Conservation (phyloP, 2,797 vertebrate genomes). For the Kryptolebias ocellatus region DNA sequence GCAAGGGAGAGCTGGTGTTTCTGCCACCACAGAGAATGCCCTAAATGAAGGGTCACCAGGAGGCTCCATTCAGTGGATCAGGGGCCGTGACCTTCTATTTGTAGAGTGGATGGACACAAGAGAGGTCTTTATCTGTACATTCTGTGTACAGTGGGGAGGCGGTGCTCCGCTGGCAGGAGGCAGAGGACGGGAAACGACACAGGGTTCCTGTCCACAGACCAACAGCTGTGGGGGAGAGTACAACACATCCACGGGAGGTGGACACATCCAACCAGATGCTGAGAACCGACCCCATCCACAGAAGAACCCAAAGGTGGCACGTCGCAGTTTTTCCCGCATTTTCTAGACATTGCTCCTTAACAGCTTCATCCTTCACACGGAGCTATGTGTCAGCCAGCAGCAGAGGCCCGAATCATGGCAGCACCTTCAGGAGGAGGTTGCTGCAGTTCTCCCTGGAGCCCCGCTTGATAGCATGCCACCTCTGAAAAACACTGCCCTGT, state of each 20-base stretch:
- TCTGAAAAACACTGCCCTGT: too few species aligned
- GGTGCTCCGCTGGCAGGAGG: not conserved
- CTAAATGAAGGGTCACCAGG: too few species aligned
- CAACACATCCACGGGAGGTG: slow-evolving; percentile 15
- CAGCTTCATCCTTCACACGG: slow-evolving; percentile 1
- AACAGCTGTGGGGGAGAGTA: not conserved
- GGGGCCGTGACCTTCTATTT: not conserved
- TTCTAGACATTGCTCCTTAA: slow-evolving; percentile 3
- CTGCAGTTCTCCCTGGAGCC: too few species aligned
- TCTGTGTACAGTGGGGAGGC: not conserved
- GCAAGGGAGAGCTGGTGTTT: too few species aligned
- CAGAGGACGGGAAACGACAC: not conserved
- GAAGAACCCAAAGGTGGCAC: not conserved
- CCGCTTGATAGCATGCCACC: too few species aligned
- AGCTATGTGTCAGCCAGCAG: not conserved
- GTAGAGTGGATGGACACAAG: slow-evolving; percentile 10
- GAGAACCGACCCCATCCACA: not conserved
- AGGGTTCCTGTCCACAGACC: slow-evolving; percentile 11
- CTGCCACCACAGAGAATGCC: too few species aligned
- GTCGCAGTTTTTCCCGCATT: slow-evolving; percentile 3
- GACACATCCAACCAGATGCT: not conserved
- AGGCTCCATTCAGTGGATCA: not conserved
- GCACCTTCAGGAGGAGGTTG: too few species aligned
- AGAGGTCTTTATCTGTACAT: slow-evolving; percentile 19
- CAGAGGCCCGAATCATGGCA: not conserved